Conservation (phyloP, 2,888 invertebrate genomes). For the Drosophila acutilabella region DNA sequence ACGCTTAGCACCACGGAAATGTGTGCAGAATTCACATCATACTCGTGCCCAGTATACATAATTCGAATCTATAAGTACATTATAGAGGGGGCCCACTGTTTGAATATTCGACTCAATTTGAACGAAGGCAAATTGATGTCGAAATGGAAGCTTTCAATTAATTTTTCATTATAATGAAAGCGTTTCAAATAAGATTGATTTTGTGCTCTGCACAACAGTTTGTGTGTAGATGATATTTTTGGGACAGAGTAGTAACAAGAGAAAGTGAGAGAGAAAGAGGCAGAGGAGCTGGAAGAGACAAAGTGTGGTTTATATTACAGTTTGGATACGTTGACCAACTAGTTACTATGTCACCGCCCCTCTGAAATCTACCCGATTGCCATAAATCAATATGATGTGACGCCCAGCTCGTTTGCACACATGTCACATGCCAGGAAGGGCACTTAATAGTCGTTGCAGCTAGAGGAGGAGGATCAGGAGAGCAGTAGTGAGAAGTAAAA, state of each 20-base stretch:
- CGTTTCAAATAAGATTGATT: constrained; percentile 70
- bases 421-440: constrained; percentile 37
- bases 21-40: constrained; percentile 50
- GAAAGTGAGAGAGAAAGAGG: no score
- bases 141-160: constrained; percentile 52
- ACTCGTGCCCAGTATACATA: constrained; percentile 9
- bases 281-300: constrained; percentile 2
- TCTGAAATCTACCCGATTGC: constrained; percentile 24
- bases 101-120: constrained; percentile 47
- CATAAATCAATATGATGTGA: constrained; percentile 71
- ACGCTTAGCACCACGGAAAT: constrained; percentile 69
- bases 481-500: not conserved
- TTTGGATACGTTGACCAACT: constrained; percentile 20
- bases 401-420: constrained; percentile 50
- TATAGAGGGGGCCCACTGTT: constrained; percentile 3
- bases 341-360: constrained; percentile 18
- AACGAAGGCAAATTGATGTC: not conserved
- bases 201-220: constrained; percentile 7
- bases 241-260: not conserved
- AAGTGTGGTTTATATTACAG: constrained; percentile 49
- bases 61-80: constrained; percentile 22
- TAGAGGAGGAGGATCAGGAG: not conserved
- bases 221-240: constrained; percentile 17
- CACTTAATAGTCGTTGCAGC: constrained; percentile 20
- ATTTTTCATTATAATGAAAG: constrained; percentile 55